Base-by-base conservation (phyloP, 2,113 vertebrate species). In the Anarhynchus alexandrinus region DNA sequence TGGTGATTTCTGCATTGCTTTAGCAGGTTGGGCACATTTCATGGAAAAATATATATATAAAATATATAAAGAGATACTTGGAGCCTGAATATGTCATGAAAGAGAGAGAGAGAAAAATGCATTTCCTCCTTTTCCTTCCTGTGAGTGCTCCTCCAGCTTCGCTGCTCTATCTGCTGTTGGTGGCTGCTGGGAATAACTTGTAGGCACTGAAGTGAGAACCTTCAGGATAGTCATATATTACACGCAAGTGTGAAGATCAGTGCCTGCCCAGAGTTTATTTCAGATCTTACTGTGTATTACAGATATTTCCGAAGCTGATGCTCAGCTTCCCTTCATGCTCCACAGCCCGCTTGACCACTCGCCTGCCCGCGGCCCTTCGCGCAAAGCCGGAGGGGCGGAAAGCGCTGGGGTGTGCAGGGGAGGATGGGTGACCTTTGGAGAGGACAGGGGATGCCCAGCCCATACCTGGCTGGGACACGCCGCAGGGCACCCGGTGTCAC, bases 131-230 rank as follows among this genome's bases (percentile, higher is more conserved):
- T 72, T 64, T 86, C 34, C 45, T 82, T 85, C 66, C 40, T 87
- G 6, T 57, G 27, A 85, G 17, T 26, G 55, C 25, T 87, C 7
- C n/a, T 73, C 54, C 55, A 72, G 30, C 40, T 81, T 62, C 4
- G 5, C 73, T 80, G 55, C 54, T 86, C 43, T 65, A 4, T 38
- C 49, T 90, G 62, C 90, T 94, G 38, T 27, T n/a, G 61, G 67
- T 87, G 61, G 67, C 78, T 81, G 73, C 38, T 40, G 78, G 71
- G 30, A 72, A 79, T 58, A 7, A 36, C 0, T 2, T 59, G 78
- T 62, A 34, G 82, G 92, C 74, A 66, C 62, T 70, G 85, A 77
- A 83, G 62, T 77, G 51, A 93, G 78, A 94, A 62, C 45, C 67
- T 59, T 58, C 62, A 40, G 74, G 34, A 25, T 23, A 69, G 49